Evolutionary conservation across 2,113 vertebrate species (phyloP).

Genomic region (Muscicapa adusta): DNA sequence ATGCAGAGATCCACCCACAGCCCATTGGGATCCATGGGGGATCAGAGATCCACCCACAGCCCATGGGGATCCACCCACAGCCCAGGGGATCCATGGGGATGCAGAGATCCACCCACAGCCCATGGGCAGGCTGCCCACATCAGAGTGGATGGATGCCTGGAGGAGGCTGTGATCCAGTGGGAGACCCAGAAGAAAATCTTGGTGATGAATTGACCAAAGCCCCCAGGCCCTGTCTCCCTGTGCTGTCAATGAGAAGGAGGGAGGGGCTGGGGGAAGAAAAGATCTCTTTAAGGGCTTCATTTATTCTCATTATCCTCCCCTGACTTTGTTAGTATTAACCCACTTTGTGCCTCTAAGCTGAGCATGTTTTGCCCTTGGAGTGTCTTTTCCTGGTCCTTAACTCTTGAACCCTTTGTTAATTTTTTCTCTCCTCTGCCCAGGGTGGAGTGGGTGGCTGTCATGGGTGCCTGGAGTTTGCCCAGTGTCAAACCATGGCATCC

Average conservation of each 20-base stretch:
- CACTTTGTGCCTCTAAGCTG: background rate
- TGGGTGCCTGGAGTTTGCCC: background rate
- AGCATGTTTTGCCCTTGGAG: background rate
- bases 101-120: background rate
- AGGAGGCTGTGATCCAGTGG: background rate
- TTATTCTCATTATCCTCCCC: background rate
- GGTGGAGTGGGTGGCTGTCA: rapidly evolving
- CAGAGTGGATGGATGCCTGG: background rate
- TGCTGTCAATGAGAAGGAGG: background rate
- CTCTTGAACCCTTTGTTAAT: background rate
- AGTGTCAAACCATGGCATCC: too few relatives aligned
- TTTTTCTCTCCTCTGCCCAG: background rate
- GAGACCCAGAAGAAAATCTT: background rate
- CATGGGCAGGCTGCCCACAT: background rate
- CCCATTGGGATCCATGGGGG: too few relatives aligned
- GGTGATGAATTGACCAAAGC: background rate
- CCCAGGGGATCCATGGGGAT: too few relatives aligned
- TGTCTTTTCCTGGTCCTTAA: background rate
- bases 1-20: too few relatives aligned
- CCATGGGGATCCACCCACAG: too few relatives aligned
- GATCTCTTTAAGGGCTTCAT: background rate
- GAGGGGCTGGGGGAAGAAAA: too few relatives aligned
- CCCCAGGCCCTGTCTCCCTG: background rate
- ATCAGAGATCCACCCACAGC: too few relatives aligned
- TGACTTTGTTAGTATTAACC: background rate